Base-by-base conservation (phyloP, 2,113 vertebrate species). In the Heterochromis multidens region DNA sequence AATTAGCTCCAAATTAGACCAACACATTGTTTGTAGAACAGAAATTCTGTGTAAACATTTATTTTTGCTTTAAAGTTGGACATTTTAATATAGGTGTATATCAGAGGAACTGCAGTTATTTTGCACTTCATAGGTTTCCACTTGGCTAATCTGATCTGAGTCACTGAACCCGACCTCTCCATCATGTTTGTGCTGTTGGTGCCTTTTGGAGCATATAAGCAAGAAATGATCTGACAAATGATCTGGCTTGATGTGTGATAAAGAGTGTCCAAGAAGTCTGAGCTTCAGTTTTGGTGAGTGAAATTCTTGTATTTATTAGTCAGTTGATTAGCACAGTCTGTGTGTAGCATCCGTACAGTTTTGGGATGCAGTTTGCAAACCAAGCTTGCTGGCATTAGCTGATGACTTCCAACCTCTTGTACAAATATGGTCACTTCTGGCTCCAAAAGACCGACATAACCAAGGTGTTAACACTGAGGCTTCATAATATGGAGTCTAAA, bases 261-360 rank as follows among this genome's bases (percentile, higher is more conserved):
- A 27, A 27, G 2, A 70, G 0, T 11, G 33, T 0, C 1, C 23
- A 27, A 27, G 23, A 27, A 19, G 23, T 12, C 25, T 49, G 5
- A 23, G 16, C 40, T 72, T 72, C 65, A 19, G 37, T 43, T 67
- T 27, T 46, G 14, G 63, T 9, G 23, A 67, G 8, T 10, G 63
- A 67, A 72, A 49, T 10, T 49, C 25, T 6, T 49, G 29, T 17
- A 49, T 49, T 0, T 21, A 35, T 35, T 35, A 6, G 33, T 35
- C 7, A 6, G 33, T 35, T 35, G 6, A 4, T 35, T 35, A 35
- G 33, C 33, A 35, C 33, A 70, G 8, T 27, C 65, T 27, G 65
- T 27, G 37, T 17, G 23, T 67, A 13, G 46, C 65, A 49, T 1
- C 25, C 3, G 0, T 29, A 27, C 5, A 70, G 65, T 70, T 70